These are phyloP conservation scores for Falco punctatus DNA, from an alignment of 2,113 vertebrate genomes.

Conservation along the genomic window DNA sequence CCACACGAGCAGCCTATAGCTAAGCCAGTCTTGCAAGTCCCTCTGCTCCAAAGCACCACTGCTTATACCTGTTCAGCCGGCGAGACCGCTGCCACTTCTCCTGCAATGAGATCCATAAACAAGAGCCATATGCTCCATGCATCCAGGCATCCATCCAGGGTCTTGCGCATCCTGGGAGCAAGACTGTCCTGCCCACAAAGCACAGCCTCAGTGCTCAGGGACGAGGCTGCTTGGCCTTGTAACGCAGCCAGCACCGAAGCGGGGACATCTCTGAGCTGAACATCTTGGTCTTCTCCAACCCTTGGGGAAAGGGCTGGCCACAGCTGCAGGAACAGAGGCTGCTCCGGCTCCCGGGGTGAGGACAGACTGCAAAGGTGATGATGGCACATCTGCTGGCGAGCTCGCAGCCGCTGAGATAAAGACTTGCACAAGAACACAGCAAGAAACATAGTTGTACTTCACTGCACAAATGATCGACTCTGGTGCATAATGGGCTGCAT, in stretches of 20 bases:
- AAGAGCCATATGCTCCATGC: not conserved
- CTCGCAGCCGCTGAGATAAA: not conserved
- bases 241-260: rapidly evolving
- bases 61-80: not conserved
- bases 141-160: not conserved
- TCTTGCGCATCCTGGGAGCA: not conserved
- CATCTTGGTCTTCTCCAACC: not conserved
- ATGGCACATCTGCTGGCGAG: not conserved
- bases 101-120: not conserved
- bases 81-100: not conserved
- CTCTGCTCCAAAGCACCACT: not conserved
- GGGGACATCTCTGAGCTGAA: not conserved
- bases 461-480: slow-evolving; percentile 22
- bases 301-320: not conserved
- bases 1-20: not conserved
- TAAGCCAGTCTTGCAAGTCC: not conserved
- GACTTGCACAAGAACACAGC: slow-evolving; percentile 25
- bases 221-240: not conserved
- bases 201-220: not conserved
- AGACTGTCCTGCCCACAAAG: not conserved
- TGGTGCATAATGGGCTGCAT: slow-evolving; percentile 12
- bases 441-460: not conserved
- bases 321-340: slow-evolving; percentile 34
- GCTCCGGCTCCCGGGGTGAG: not conserved
- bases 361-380: slow-evolving; percentile 34